A percentile compares a stretch with the other conserved stretches of the same genome.
These are phyloP conservation scores for Torymus tubicola DNA, from an alignment of 2,888 invertebrate species.

Conservation along the genomic window DNA sequence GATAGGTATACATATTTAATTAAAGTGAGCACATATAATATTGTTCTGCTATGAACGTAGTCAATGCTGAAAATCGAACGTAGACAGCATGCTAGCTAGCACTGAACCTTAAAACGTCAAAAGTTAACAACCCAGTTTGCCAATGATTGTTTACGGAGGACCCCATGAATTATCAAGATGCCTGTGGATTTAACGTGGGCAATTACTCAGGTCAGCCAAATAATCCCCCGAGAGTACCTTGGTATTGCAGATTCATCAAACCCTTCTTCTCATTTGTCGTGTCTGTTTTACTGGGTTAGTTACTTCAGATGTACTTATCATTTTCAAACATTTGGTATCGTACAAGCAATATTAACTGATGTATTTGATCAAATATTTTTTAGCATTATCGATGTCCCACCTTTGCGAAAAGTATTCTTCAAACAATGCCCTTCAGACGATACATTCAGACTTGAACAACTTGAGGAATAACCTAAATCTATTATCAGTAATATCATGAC, in stretches of 20 bases:
- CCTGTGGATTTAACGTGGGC: conserved; percentile 65
- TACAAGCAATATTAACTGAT: not conserved
- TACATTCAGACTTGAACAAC: conserved; percentile 68
- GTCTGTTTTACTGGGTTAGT: conserved; percentile 70
- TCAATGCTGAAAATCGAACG: too few species aligned
- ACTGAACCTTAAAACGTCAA: conserved; percentile 19
- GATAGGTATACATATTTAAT: too few species aligned
- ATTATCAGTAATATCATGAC: conserved; percentile 68
- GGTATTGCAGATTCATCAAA: conserved; percentile 67
- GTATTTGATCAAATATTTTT: conserved; percentile 46
- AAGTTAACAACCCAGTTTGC: conserved; percentile 6
- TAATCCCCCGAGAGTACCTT: conserved; percentile 60
- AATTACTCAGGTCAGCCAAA: conserved; percentile 63
- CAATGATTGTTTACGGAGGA: conserved; percentile 24
- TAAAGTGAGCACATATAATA: too few species aligned
- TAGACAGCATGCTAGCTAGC: too few species aligned
- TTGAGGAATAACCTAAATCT: conserved; percentile 67
- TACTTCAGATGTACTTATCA: not conserved
- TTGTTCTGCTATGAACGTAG: too few species aligned
- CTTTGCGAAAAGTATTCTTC: conserved; percentile 71
- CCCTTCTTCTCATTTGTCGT: conserved; percentile 69
- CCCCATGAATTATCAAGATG: conserved; percentile 68
- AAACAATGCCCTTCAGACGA: conserved; percentile 65
- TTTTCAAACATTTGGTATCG: not conserved
- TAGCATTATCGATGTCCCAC: conserved; percentile 72